A percentile compares a stretch with the other conserved stretches of the same genome.
These are phyloP conservation scores for Pediacus dermestoides DNA, from an alignment of 2,888 invertebrate species.

Conservation along the genomic window DNA sequence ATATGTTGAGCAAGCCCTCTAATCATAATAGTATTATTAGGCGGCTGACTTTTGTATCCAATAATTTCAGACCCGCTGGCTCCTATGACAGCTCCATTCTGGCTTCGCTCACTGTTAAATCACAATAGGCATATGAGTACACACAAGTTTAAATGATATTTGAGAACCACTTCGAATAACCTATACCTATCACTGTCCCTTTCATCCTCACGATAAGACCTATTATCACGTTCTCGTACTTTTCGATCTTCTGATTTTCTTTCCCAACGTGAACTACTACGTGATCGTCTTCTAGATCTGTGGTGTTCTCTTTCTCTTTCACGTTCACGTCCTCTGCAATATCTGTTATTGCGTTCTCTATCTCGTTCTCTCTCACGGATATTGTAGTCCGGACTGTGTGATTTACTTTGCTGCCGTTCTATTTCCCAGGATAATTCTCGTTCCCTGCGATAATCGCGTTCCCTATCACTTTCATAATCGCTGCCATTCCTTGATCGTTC, in stretches of 20 bases:
- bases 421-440: conserved; percentile 34
- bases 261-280: conserved; percentile 46
- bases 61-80: conserved; percentile 50
- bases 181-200: conserved; percentile 50
- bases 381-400: conserved; percentile 38
- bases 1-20: conserved; percentile 71
- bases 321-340: conserved; percentile 39
- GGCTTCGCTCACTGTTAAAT: conserved; percentile 47
- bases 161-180: conserved; percentile 34
- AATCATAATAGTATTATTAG: conserved; percentile 69
- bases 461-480: conserved; percentile 47
- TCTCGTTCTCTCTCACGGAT: conserved; percentile 35
- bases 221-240: conserved; percentile 43
- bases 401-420: conserved; percentile 37
- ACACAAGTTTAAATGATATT: conserved; percentile 22
- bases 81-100: conserved; percentile 45
- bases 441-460: conserved; percentile 26
- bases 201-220: conserved; percentile 46
- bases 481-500: conserved; percentile 38
- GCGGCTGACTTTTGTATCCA: conserved; percentile 50
- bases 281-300: conserved; percentile 38
- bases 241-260: conserved; percentile 44
- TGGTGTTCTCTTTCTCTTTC: conserved; percentile 41
- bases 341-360: conserved; percentile 36
- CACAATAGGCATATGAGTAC: conserved; percentile 35